These are phyloP conservation scores for Danaus chrysippus DNA, from an alignment of 2,888 invertebrate genomes.

Conservation along the genomic window DNA sequence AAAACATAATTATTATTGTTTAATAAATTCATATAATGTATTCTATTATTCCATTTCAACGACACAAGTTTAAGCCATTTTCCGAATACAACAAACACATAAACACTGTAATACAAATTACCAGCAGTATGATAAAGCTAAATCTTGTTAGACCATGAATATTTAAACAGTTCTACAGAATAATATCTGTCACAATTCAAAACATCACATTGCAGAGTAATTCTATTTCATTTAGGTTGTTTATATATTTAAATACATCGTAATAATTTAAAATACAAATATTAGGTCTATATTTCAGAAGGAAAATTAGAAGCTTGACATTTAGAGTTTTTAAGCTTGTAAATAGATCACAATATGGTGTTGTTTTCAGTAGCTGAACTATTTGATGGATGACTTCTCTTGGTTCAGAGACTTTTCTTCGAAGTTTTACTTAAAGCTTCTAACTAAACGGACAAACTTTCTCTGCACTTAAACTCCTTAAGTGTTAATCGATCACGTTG, in stretches of 20 bases:
- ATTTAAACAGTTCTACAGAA: constrained; percentile 7
- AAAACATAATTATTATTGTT: too few relatives aligned
- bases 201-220: background rate
- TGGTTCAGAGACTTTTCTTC: constrained; percentile 47
- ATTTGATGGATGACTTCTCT: constrained; percentile 66
- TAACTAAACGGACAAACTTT: constrained; percentile 58
- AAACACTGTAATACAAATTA: constrained; percentile 6
- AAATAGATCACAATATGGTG: constrained; percentile 19
- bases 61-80: constrained; percentile 5
- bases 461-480: constrained; percentile 55
- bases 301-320: too few relatives aligned
- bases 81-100: constrained; percentile 5
- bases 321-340: background rate
- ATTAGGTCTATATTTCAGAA: background rate
- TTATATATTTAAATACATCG: background rate
- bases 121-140: constrained; percentile 4
- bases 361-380: constrained; percentile 36
- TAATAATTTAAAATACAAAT: background rate
- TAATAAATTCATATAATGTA: background rate
- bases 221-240: background rate
- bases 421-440: constrained; percentile 63
- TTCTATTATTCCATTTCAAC: background rate
- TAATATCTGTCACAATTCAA: constrained; percentile 1
- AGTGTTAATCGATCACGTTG: constrained; percentile 68
- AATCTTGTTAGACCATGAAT: constrained; percentile 8